These are phyloP conservation scores for Lamellibrachia luymesi DNA, from an alignment of 1,140 invertebrate genomes.

Conservation along the genomic window DNA sequence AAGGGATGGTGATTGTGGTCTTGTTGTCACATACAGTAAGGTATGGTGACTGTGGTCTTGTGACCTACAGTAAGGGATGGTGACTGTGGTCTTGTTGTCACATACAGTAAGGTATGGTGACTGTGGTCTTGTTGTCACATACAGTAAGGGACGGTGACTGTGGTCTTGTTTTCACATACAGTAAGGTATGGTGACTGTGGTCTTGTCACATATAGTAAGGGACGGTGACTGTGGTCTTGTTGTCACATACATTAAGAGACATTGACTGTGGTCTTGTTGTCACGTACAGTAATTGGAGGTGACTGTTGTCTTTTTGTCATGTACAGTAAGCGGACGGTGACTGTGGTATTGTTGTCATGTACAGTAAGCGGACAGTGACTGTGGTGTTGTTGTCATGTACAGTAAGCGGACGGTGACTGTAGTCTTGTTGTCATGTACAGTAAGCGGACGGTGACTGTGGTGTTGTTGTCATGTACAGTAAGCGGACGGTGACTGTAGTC, in stretches of 20 bases:
- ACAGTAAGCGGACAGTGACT: slow-evolving; percentile 60
- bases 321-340: not conserved
- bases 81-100: not conserved
- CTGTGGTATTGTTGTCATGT: slow-evolving; percentile 41
- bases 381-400: slow-evolving; percentile 23
- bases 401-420: not conserved
- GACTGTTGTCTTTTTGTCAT: not conserved
- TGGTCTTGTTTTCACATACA: slow-evolving; percentile 25
- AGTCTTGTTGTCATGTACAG: not conserved
- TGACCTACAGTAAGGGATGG: no score
- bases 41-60: not conserved
- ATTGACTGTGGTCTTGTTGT: not conserved
- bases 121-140: slow-evolving; percentile 12
- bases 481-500: slow-evolving; percentile 72
- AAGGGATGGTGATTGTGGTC: slow-evolving; percentile 71
- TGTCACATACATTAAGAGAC: slow-evolving; percentile 39
- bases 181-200: slow-evolving; percentile 27
- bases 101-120: not conserved
- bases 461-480: slow-evolving; percentile 58
- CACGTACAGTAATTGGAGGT: not conserved
- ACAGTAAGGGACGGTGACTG: slow-evolving; percentile 21
- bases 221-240: no score
- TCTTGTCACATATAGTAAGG: not conserved
- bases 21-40: no score
- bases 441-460: slow-evolving; percentile 26